Base-by-base conservation (phyloP, 2,113 vertebrate species). In the Neolamprologus ventralis region DNA sequence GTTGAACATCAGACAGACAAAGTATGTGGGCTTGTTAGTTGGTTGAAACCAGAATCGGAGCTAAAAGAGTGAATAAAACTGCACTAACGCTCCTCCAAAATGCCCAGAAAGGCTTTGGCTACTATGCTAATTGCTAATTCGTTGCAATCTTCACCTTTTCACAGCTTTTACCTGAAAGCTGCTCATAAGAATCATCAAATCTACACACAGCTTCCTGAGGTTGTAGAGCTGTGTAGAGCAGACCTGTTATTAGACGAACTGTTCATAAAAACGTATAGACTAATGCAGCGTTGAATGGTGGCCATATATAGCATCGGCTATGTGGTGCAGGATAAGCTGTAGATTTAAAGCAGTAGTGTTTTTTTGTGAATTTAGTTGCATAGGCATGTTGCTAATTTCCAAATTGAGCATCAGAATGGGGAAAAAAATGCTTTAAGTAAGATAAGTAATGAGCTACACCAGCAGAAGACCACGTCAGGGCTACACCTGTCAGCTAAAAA, bases 341-440 rank as follows among this genome's bases (percentile, higher is more conserved):
- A 45, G 40, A 42, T 45, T 73, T 45, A 26, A 45, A 10, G 68
- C 21, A 75, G 21, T n/a, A 13, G 60, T 35, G 4, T 1, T 60
- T 0, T 0, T 60, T 60, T 31, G 57, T 28, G 21, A 47, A 0
- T 73, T 73, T 73, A 47, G 40, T 23, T 28, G 40, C 40, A 21
- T 5, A 26, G 37, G 4, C 68, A 47, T 5, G 14, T 17, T 47
- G 40, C 68, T 73, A 2, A 73, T 45, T 42, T 73, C 40, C 13
- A 45, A 68, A 37, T n/a, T 37, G 33, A 68, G 63, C 63, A 21
- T 65, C 33, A 63, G 17, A 35, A 37, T 65, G 17, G 19, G 4
- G 1, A 40, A 40, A 40, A 40, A 71, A 23, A 9, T 6, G 37
- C 21, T 73, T 45, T 73, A 17, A 73, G 40, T 73, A 35, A n/a